These are phyloP conservation scores for Seriola quinqueradiata DNA, from an alignment of 2,113 vertebrate species.

Conservation along the genomic window DNA sequence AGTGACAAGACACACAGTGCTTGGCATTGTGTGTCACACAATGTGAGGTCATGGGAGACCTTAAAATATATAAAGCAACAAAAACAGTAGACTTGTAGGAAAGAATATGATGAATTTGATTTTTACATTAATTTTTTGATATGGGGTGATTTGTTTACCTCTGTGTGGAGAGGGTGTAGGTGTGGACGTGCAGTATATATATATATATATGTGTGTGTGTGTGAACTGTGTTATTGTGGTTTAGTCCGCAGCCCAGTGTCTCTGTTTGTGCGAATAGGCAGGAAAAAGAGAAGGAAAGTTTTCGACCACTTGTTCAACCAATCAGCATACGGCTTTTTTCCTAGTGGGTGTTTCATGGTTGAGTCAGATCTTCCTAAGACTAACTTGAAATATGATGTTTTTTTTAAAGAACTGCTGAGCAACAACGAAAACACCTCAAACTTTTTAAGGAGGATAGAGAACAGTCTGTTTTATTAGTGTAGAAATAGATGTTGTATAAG, in stretches of 20 bases:
- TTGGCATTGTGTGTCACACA: background rate
- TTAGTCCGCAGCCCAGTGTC: background rate
- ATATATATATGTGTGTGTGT: background rate
- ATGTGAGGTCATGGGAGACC: too few relatives aligned
- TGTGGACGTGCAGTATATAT: background rate
- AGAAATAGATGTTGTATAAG: background rate
- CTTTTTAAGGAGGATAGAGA: background rate
- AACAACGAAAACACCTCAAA: conserved; percentile 46
- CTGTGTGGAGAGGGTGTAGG: background rate
- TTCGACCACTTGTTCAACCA: conserved; percentile 14
- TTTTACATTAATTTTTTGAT: background rate
- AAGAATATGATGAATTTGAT: too few relatives aligned
- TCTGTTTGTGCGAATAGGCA: conserved; percentile 34
- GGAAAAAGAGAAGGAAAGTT: conserved; percentile 36
- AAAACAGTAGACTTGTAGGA: background rate
- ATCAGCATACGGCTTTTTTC: conserved; percentile 25
- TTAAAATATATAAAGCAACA: background rate
- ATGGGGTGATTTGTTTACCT: background rate
- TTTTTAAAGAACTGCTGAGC: conserved; percentile 50
- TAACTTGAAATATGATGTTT: conserved; percentile 47
- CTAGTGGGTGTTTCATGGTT: conserved; percentile 48
- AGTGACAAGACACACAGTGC: background rate
- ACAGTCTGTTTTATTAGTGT: background rate
- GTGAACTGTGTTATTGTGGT: background rate
- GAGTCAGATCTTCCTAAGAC: conserved; percentile 59